Conservation (phyloP, 2,113 vertebrate species). For the Ptilonorhynchus violaceus region DNA sequence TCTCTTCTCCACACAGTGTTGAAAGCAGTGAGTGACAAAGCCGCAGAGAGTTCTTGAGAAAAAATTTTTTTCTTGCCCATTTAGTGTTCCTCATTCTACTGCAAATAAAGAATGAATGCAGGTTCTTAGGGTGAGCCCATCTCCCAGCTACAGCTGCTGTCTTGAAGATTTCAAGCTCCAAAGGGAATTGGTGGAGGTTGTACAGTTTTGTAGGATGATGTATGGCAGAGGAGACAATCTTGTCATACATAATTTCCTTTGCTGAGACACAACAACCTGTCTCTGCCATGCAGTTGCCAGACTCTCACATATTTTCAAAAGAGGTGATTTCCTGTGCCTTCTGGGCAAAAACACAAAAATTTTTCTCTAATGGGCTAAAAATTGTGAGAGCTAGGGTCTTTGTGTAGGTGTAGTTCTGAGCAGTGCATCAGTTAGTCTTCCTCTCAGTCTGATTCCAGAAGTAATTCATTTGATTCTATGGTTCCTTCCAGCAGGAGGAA, state of each 20-base stretch:
- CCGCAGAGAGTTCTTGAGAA: neutral
- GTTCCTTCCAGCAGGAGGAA: neutral
- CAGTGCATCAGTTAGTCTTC: neutral
- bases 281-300: neutral
- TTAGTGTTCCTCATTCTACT: neutral
- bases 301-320: neutral
- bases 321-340: neutral
- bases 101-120: neutral
- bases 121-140: neutral
- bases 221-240: neutral
- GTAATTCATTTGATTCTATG: neutral
- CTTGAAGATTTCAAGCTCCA: neutral
- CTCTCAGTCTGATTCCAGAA: neutral
- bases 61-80: rapidly evolving
- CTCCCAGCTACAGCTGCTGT: rapidly evolving
- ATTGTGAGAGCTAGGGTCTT: neutral
- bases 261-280: neutral
- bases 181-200: neutral
- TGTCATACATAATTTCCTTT: neutral
- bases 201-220: neutral
- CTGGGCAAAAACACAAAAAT: neutral
- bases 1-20: rapidly evolving
- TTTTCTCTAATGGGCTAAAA: constrained; percentile 14
- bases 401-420: neutral
- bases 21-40: neutral